Evolutionary conservation across 2,888 invertebrate genomes (phyloP), one percentile per base, ranked within the genome.

Genomic region (Idaea dimidiata): DNA sequence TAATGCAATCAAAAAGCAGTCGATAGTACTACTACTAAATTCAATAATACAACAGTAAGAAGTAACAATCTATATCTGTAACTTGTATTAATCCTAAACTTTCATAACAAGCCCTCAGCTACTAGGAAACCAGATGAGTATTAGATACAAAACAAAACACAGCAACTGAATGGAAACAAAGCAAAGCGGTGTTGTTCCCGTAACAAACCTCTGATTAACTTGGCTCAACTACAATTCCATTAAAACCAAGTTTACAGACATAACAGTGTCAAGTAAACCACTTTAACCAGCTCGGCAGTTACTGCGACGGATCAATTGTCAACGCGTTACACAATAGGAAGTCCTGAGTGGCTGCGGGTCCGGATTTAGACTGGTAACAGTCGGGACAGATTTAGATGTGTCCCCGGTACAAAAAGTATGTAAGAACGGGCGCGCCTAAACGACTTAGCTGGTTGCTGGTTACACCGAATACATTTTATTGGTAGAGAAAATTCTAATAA

Each of bases 321-420:
- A 82, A 60, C 62, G 66, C 69, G 71, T 89, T 89, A 82, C 87
- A 86, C 80, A 89, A 89, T 85, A 84, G 86, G 88, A 87, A 85
- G 85, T 81, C 78, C 74, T 77, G 80, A 77, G 78, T 79, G 73
- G 75, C 75, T 69, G 72, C 68, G 70, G 72, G 75, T 68, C 80
- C 87, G 74, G 85, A 91, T 84, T 88, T 88, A 89, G 87, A 84
- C 79, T 81, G 82, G 75, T 81, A 79, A 80, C 85, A 86, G 78
- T 78, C 81, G 78, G 76, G 79, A 81, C 87, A 78, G 87, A 89
- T 89, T 87, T 91, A 90, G 91, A 90, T 81, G 78, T 84, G 84
- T 81, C 81, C 79, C 84, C 79, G 79, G 81, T 79, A 87, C 90
- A 88, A 91, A 91, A 90, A 89, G 87, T 83, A 85, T 79, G 81